A percentile compares a stretch with the other conserved stretches of the same genome.
Evolutionary conservation across 2,888 invertebrate species (phyloP).

Genomic region (Mayetiola destructor): DNA sequence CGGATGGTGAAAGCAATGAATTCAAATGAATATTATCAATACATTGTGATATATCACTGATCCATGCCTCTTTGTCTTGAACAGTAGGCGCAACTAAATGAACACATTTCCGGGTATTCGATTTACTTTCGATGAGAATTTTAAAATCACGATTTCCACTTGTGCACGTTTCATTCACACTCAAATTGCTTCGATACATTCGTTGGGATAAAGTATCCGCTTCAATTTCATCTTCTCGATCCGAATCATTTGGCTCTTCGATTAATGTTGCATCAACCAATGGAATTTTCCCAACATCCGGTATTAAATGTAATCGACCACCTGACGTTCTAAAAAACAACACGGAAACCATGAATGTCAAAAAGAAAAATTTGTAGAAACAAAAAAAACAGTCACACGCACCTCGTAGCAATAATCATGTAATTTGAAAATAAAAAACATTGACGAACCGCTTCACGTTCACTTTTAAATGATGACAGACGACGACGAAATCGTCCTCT

Average conservation of each 20-base stretch:
- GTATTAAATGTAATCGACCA: constrained; percentile 71
- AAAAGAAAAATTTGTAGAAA: neutral
- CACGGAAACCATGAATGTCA: neutral
- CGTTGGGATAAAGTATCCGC: constrained; percentile 19
- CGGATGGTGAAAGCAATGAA: constrained; percentile 58
- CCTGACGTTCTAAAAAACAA: constrained; percentile 45
- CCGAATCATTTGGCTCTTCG: constrained; percentile 63
- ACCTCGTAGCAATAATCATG: constrained; percentile 66
- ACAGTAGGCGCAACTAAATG: constrained; percentile 52
- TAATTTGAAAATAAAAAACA: constrained; percentile 87
- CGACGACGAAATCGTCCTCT: constrained; percentile 40
- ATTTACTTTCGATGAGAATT: constrained; percentile 21
- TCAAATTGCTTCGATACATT: constrained; percentile 19
- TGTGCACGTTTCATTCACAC: constrained; percentile 20
- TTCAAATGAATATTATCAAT: constrained; percentile 86
- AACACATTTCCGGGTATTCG: constrained; percentile 20
- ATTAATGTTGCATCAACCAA: constrained; percentile 71
- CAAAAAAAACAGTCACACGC: constrained; percentile 20
- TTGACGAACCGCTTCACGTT: constrained; percentile 59
- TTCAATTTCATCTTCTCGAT: constrained; percentile 41
- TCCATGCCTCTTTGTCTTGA: constrained; percentile 88
- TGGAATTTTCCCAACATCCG: constrained; percentile 68
- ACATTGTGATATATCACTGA: constrained; percentile 82
- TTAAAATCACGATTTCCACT: constrained; percentile 21
- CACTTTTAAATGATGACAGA: constrained; percentile 45